These are phyloP conservation scores for Andrena minutula DNA, from an alignment of 2,888 invertebrate genomes.

Conservation along the genomic window DNA sequence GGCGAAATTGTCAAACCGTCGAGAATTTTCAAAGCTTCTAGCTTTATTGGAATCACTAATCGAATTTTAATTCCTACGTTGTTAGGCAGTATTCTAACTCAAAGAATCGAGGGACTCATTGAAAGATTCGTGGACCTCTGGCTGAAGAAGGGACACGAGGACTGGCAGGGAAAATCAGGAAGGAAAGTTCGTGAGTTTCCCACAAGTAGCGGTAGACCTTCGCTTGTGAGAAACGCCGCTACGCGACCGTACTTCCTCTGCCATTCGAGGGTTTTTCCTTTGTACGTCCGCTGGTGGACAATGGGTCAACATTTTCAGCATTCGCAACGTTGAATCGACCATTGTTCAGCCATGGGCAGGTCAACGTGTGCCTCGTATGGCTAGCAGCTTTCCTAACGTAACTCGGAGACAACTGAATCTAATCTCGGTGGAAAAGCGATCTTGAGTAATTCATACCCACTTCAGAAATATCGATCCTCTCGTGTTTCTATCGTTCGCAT, in stretches of 20 bases:
- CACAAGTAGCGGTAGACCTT: constrained; percentile 42
- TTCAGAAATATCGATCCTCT: not conserved
- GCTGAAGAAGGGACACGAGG: not conserved
- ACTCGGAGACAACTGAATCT: constrained; percentile 35
- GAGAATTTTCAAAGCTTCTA: not conserved
- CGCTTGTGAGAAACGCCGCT: constrained; percentile 56
- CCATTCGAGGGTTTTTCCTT: constrained; percentile 59
- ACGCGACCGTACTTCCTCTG: constrained; percentile 62
- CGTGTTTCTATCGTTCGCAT: not conserved
- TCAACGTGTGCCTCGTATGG: constrained; percentile 61
- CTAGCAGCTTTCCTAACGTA: constrained; percentile 43
- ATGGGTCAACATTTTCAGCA: constrained; percentile 71
- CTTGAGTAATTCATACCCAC: too few species aligned
- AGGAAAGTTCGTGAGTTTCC: constrained; percentile 45
- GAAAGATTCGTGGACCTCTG: not conserved
- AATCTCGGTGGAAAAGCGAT: constrained; percentile 28
- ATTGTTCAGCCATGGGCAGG: constrained; percentile 66
- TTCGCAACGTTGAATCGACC: constrained; percentile 70
- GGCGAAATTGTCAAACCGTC: not conserved
- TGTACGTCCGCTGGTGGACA: constrained; percentile 58
- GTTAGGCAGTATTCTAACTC: not conserved
- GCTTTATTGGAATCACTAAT: not conserved
- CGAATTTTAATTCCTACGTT: too few species aligned
- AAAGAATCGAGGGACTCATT: not conserved
- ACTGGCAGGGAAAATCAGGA: constrained; percentile 24